Base-by-base conservation (phyloP, 1,140 invertebrate species). In the Zaprionus tsacasi region DNA sequence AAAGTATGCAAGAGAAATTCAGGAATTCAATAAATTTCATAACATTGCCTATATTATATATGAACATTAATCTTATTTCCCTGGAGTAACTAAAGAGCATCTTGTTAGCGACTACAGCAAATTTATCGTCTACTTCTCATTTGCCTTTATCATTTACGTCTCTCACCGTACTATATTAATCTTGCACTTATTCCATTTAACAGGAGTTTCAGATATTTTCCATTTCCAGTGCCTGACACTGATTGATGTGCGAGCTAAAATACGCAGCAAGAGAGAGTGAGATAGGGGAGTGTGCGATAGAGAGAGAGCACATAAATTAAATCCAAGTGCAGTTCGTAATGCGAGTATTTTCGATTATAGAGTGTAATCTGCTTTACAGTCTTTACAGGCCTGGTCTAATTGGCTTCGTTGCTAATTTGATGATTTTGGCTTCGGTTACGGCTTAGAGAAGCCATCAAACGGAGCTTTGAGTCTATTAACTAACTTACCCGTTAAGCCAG, bases 401-500 rank as follows among this genome's bases (percentile, higher is more conserved):
- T 72, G 50, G 55, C 36, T 55, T 6, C 6, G n/a, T 15, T 54
- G 43, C 55, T 59, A 58, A 67, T 60, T 60, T 38, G 17, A 13
- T 36, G 21, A 25, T 7, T 40, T 40, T 30, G 50, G n/a, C 33
- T 35, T 36, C 27, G 27, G 8, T 30, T 36, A 7, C 15, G 25
- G n/a, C 63, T 38, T 17, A 38, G 56, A 61, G 57, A 27, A 68
- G 56, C 57, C 25, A 25, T 36, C 50, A 25, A 68, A 69, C 54
- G 58, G 70, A 78, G 75, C 69, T 81, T 73, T 83, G 79, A 43
- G 61, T 76, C 68, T 56, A 73, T 73, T 86, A 87, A 67, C 60
- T 48, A 61, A 64, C 54, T 50, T 36, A 67, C 54, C 68, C 48
- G 50, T 33, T n/a, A 52, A 30, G 10, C 13, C 68, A 21, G 45